A percentile compares a stretch with the other conserved stretches of the same genome.
These are phyloP conservation scores for Otocyon megalotis DNA, from an alignment of 2,113 vertebrate genomes.

Conservation along the genomic window DNA sequence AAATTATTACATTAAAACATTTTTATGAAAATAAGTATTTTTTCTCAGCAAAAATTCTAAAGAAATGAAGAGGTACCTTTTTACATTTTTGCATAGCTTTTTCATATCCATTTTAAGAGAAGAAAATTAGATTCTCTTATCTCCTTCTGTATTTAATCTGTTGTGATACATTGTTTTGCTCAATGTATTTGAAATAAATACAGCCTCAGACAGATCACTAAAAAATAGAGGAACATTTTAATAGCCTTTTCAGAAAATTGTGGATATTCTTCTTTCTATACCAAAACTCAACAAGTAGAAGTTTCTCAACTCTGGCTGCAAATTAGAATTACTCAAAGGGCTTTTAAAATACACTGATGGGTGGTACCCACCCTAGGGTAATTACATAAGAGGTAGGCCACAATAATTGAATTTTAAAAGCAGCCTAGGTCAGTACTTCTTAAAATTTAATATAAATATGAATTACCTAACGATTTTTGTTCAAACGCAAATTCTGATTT, in stretches of 20 bases:
- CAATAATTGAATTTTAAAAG: background rate
- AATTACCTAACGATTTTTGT: background rate
- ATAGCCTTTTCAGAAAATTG: background rate
- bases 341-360: background rate
- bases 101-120: background rate
- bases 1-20: background rate
- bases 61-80: background rate
- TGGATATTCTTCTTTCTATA: background rate
- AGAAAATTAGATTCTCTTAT: background rate
- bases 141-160: background rate
- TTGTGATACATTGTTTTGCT: background rate
- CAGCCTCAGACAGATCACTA: background rate
- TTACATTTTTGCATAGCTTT: background rate
- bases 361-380: background rate
- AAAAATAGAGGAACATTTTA: background rate
- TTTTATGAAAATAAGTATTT: background rate
- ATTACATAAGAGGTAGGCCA: background rate
- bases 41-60: background rate
- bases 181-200: background rate
- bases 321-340: background rate
- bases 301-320: background rate
- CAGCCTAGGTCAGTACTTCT: background rate
- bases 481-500: background rate
- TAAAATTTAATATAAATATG: background rate
- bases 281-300: background rate